Percentiles rank a stretch among this genome's conserved stretches.
Evolutionary conservation across 2,113 vertebrate genomes (phyloP).

Genomic region (Danio rerio): DNA sequence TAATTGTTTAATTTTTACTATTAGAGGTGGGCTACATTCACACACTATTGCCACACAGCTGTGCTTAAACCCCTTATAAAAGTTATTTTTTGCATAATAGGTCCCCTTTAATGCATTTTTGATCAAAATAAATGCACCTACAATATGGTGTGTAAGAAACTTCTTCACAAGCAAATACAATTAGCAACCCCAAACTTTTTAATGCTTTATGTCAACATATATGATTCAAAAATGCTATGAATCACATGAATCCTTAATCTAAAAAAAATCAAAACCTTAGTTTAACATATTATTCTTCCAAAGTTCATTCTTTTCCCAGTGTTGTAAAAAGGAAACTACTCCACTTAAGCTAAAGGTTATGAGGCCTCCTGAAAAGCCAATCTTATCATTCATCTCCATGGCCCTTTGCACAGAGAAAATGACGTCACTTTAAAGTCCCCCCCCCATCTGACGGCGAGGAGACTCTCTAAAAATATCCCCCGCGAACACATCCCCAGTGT

Average conservation of each 20-base stretch:
- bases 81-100: too few relatives aligned
- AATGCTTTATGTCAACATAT: neutral
- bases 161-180: neutral
- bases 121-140: too few relatives aligned
- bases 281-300: constrained; percentile 13
- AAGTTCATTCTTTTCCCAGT: constrained; percentile 1
- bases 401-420: constrained; percentile 34
- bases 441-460: constrained; percentile 22
- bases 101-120: too few relatives aligned
- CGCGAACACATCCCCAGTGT: constrained; percentile 3
- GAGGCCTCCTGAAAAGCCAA: neutral
- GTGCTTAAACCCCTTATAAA: too few relatives aligned
- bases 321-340: constrained; percentile 8
- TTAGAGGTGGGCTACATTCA: too few relatives aligned
- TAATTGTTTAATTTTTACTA: too few relatives aligned
- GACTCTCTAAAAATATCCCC: constrained; percentile 47
- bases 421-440: constrained; percentile 30
- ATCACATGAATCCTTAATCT: neutral
- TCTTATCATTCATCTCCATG: constrained; percentile 41
- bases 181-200: neutral
- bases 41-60: too few relatives aligned
- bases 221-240: neutral
- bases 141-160: too few relatives aligned
- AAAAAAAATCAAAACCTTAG: neutral
- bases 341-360: constrained; percentile 45